Conservation (phyloP, 2,113 vertebrate species). For the Lepus timidus region DNA sequence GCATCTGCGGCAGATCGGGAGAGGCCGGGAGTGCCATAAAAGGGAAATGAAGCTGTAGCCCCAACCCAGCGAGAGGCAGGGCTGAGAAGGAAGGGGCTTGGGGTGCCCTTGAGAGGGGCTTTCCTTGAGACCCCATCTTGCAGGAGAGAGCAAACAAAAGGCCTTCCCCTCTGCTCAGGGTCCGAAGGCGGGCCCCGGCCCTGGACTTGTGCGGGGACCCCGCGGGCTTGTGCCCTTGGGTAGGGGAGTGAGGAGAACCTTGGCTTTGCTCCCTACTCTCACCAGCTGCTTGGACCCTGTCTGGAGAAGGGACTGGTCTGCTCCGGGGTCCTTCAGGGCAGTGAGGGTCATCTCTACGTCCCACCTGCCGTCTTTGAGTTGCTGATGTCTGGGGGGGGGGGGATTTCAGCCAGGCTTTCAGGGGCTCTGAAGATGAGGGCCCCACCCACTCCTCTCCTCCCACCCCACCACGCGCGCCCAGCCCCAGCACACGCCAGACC, state of each 20-base stretch:
- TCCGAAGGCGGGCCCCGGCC: not conserved
- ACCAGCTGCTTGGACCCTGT: not conserved
- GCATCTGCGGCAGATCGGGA: slow-evolving; percentile 47
- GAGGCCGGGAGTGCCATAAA: slow-evolving; percentile 30
- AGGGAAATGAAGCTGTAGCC: slow-evolving; percentile 58
- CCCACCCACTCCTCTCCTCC: not conserved
- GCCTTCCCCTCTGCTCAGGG: not conserved
- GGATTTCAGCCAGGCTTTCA: not conserved
- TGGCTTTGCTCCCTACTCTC: not conserved
- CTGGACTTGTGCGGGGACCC: not conserved
- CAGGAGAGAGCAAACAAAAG: slow-evolving; percentile 33
- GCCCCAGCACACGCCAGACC: slow-evolving; percentile 65
- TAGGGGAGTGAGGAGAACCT: not conserved
- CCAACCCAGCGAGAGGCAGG: not conserved
- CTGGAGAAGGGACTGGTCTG: not conserved
- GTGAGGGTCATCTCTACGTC: too few species aligned
- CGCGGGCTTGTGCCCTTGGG: not conserved
- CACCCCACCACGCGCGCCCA: not conserved
- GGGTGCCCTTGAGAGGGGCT: slow-evolving; percentile 43
- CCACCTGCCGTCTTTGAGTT: too few species aligned
- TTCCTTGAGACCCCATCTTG: slow-evolving; percentile 65
- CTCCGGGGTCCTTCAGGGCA: too few species aligned
- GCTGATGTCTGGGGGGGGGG: not conserved
- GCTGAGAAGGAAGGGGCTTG: not conserved
- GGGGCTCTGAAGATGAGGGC: not conserved